A percentile compares a stretch with the other conserved stretches of the same genome.
phyloP scores from a whole-genome alignment of 2,888 invertebrate genomes.

The Cheilosia impressa region DNA sequence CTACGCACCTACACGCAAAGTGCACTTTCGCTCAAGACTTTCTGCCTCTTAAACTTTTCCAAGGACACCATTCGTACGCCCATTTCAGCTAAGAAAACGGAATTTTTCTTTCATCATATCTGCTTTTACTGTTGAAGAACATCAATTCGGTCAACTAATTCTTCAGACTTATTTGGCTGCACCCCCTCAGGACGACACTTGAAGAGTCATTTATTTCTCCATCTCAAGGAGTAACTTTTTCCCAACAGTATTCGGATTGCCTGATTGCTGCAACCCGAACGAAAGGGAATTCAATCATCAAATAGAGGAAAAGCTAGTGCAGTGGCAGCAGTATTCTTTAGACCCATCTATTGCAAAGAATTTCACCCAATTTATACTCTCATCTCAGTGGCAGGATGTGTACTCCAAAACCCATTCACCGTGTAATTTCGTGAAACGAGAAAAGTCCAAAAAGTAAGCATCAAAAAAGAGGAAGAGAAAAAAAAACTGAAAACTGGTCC shows the following conservation, averaged over 20 bases:
- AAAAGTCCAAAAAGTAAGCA: conserved; percentile 48
- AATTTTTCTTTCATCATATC: conserved; percentile 28
- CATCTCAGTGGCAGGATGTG: conserved; percentile 21
- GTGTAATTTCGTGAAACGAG: conserved; percentile 47
- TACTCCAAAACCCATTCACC: conserved; percentile 57
- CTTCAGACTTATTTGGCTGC: conserved; percentile 7
- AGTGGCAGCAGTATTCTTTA: conserved; percentile 3
- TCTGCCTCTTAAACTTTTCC: not conserved
- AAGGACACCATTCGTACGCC: conserved; percentile 3
- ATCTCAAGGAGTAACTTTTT: conserved; percentile 18
- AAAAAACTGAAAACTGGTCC: not conserved
- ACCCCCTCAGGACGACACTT: conserved; percentile 10
- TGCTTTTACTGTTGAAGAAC: conserved; percentile 23
- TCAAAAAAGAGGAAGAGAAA: conserved; percentile 7
- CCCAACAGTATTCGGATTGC: conserved; percentile 37
- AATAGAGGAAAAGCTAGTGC: conserved; percentile 37
- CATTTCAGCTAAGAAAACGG: not conserved
- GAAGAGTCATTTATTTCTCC: conserved; percentile 3
- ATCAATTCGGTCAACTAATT: conserved; percentile 50
- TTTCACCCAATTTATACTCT: conserved; percentile 50
- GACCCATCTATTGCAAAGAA: conserved; percentile 49
- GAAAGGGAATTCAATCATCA: conserved; percentile 52
- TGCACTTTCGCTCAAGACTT: not conserved
- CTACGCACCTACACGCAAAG: conserved; percentile 39
- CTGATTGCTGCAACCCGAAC: conserved; percentile 25